Evolutionary conservation across 2,888 invertebrate genomes (phyloP).

Genomic region (Lymantria dispar): DNA sequence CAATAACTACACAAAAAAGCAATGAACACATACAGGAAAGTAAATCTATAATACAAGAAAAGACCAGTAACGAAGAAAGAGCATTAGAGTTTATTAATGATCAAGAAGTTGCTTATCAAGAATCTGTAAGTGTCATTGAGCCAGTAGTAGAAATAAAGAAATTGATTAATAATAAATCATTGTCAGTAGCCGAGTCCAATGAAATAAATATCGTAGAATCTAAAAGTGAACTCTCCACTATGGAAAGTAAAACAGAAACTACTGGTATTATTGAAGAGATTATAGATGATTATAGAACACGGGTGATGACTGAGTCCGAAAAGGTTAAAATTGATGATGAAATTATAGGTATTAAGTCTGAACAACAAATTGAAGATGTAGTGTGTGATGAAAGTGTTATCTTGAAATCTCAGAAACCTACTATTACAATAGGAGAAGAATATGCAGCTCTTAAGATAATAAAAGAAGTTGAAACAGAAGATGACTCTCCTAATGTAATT

Average conservation of each 20-base stretch:
- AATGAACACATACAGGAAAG: neutral
- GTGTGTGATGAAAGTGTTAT: conserved; percentile 6
- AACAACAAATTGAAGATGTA: neutral
- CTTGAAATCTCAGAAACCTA: conserved; percentile 16
- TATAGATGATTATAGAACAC: conserved; percentile 3
- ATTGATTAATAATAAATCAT: conserved; percentile 31
- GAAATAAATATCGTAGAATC: conserved; percentile 18
- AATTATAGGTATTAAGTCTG: neutral
- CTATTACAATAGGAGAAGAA: conserved; percentile 29
- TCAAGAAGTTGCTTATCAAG: conserved; percentile 21
- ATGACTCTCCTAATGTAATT: conserved; percentile 22
- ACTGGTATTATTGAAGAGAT: neutral
- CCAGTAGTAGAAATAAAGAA: conserved; percentile 25
- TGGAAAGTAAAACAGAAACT: conserved; percentile 15
- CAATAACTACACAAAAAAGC: conserved; percentile 27
- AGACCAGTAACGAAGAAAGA: conserved; percentile 17
- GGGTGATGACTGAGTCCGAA: neutral
- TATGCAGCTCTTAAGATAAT: conserved; percentile 42
- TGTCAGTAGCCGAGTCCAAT: conserved; percentile 15
- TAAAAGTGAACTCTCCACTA: conserved; percentile 14
- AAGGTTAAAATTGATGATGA: neutral
- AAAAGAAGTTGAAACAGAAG: conserved; percentile 33
- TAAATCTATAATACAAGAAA: neutral
- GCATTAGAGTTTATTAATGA: conserved; percentile 17
- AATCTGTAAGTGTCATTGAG: conserved; percentile 28